Base-by-base conservation (phyloP, 2,113 vertebrate genomes). In the Sinosuthora webbiana region DNA sequence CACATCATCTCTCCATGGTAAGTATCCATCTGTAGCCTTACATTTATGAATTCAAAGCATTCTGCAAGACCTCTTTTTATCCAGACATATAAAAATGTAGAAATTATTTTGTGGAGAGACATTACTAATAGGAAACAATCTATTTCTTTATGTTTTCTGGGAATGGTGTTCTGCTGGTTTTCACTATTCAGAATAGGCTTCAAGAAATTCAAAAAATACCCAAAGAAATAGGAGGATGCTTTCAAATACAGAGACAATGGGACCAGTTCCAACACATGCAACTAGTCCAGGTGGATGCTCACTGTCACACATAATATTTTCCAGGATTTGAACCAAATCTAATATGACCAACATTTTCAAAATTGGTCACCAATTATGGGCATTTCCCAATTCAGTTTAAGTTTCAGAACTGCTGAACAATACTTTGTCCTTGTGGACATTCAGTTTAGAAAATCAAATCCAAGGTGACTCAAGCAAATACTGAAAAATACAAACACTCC, bases 1-100 rank as follows among this genome's bases (percentile, higher is more conserved):
- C 94, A 96, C 95, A 97, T 94, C 90, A 96, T 94, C 83, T 92
- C 87, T 95, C 94, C 94, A 71, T 44, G 64, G 52, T 55, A 74
- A 94, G 59, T 47, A 80, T 55, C 69, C 49, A 92, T 35, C 67
- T 86, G 75, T 50, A 91, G 75, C 79, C 85, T 94, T 81, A 88
- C 79, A 93, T 52, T 79, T 73, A 80, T 27, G 59, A 94, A 63
- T 90, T 93, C 55, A 93, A 91, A 77, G 59, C 67, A 95, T 93
- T 95, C 85, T 93, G 75, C 91, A 93, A 94, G 79, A 90, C 52
- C 65, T 55, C 50, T 67, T 83, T 92, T 88, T 70, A 89, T 44
- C 63, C 79, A 83, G 52, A 90, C 2, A 2, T 70, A 91, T 27
- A 42, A 83, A 91, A 88, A 91, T 39, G 71, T 81, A 91, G 39